Evolutionary conservation across 2,113 vertebrate species (phyloP).

Genomic region (Daphoenositta chrysoptera): DNA sequence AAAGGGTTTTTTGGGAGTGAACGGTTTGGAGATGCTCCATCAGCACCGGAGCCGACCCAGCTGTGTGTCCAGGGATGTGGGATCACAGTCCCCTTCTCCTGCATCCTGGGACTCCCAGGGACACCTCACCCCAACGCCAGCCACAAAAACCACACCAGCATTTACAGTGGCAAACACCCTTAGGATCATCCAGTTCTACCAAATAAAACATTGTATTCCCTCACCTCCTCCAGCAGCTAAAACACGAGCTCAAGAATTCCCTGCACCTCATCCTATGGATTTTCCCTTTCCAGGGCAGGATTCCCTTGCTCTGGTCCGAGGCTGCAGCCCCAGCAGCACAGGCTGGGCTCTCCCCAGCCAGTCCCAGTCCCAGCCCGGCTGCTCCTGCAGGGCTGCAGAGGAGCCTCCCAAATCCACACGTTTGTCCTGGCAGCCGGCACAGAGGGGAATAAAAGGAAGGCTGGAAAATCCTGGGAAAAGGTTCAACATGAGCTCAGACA

Average conservation of each 20-base stretch:
- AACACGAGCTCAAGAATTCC: fast-evolving
- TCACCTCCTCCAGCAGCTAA: not conserved
- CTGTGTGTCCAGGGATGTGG: not conserved
- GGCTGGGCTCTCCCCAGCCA: not conserved
- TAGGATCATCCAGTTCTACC: not conserved
- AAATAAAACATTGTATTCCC: not conserved
- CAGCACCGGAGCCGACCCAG: not conserved
- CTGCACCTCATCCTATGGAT: fast-evolving
- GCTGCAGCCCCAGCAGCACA: not conserved
- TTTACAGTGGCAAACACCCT: not conserved
- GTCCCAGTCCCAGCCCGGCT: not conserved
- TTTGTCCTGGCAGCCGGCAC: not conserved
- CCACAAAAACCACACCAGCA: not conserved
- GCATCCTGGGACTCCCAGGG: not conserved
- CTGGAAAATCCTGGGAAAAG: slow-evolving; percentile 55
- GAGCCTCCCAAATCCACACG: not conserved
- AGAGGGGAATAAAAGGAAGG: not conserved
- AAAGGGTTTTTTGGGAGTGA: not conserved
- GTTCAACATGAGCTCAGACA: slow-evolving; percentile 40
- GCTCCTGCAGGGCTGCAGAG: not conserved
- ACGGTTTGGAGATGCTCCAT: not conserved
- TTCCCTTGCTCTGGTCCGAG: not conserved
- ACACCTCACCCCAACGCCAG: not conserved
- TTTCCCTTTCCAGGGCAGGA: not conserved
- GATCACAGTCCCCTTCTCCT: not conserved